Conservation (phyloP, 2,888 invertebrate species). For the Melanargia galathea region DNA sequence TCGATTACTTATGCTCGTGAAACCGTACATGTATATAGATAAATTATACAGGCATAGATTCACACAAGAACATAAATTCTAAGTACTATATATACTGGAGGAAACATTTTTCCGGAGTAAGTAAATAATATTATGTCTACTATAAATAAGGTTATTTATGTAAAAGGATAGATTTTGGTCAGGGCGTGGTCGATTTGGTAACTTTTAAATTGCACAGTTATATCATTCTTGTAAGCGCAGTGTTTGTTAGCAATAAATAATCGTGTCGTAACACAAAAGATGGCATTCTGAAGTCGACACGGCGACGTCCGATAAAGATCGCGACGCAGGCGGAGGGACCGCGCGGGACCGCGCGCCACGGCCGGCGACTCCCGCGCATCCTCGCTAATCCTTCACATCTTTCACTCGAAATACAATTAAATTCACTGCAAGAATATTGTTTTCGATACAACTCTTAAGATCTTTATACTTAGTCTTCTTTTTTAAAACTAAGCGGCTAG, state of each 20-base stretch:
- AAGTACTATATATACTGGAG: no score
- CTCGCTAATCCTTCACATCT: constrained; percentile 50
- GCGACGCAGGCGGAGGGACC: constrained; percentile 51
- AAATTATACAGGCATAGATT: no score
- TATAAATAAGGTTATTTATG: no score
- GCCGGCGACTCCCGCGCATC: constrained; percentile 47
- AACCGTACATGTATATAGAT: no score
- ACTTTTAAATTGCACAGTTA: constrained; percentile 62
- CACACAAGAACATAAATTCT: no score
- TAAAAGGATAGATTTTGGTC: constrained; percentile 31
- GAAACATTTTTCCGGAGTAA: no score
- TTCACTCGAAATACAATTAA: constrained; percentile 43
- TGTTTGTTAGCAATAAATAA: constrained; percentile 77
- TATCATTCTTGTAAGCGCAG: constrained; percentile 65
- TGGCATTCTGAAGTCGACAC: constrained; percentile 75
- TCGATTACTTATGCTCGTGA: no score
- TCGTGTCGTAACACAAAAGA: constrained; percentile 77
- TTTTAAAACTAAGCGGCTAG: no score
- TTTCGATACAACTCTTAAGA: no score
- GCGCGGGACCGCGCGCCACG: constrained; percentile 45
- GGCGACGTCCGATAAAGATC: constrained; percentile 76
- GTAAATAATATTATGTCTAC: no score
- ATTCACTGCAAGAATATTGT: no score
- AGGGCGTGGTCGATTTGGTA: constrained; percentile 58
- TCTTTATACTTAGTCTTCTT: no score